These are phyloP conservation scores for Rhombomys opimus DNA, from an alignment of 2,113 vertebrate genomes.

Conservation along the genomic window DNA sequence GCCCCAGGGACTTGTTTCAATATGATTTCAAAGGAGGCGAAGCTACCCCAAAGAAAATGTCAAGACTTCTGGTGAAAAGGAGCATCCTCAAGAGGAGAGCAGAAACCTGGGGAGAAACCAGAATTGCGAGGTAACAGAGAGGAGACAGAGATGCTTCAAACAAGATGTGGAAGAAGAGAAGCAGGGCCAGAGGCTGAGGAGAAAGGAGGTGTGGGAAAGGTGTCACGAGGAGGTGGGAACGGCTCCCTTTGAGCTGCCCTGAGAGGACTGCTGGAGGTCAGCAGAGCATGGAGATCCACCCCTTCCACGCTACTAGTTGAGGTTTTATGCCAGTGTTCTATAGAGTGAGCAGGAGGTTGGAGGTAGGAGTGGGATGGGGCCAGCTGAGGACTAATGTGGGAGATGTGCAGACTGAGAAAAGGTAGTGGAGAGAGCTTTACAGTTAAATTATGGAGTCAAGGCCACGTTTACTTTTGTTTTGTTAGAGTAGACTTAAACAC, in stretches of 20 bases:
- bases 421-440: neutral
- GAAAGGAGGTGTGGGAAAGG: neutral
- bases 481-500: neutral
- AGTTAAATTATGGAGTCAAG: neutral
- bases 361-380: neutral
- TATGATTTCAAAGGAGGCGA: neutral
- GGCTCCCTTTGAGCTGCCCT: no score
- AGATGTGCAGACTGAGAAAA: neutral
- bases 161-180: neutral
- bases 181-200: neutral
- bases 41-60: neutral
- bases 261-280: neutral
- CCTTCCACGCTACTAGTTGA: neutral
- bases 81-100: neutral
- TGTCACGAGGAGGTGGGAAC: fast-evolving
- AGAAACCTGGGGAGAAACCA: no score
- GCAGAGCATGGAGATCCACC: no score
- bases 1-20: neutral
- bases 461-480: neutral
- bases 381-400: neutral
- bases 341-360: fast-evolving
- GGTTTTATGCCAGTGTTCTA: neutral
- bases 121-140: neutral
- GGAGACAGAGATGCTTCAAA: no score
- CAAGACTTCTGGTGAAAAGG: neutral